phyloP scores from a whole-genome alignment of 1,140 invertebrate genomes.

The Formica exsecta region DNA sequence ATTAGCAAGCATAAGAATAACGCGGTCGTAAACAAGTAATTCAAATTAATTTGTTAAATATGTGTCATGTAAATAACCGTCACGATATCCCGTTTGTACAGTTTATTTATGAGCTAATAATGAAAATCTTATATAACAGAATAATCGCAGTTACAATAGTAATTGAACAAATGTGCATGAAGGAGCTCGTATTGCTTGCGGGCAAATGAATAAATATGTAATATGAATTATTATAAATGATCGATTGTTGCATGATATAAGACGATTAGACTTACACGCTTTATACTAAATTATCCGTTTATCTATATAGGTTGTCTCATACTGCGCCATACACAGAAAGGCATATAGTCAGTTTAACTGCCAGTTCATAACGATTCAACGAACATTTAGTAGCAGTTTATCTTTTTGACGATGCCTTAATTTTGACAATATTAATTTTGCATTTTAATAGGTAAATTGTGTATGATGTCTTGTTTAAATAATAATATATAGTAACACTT shows the following conservation, averaged over 20 bases:
- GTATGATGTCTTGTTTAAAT: background rate
- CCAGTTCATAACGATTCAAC: background rate
- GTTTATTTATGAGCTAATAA: conserved; percentile 43
- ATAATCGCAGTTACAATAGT: conserved; percentile 32
- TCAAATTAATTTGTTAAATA: conserved; percentile 52
- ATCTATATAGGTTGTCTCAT: background rate
- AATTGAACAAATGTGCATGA: conserved; percentile 13
- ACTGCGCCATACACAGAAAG: background rate
- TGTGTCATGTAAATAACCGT: background rate
- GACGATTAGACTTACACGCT: conserved; percentile 15
- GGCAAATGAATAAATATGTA: conserved; percentile 40
- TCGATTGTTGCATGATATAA: conserved; percentile 31
- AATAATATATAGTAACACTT: background rate
- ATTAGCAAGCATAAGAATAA: conserved; percentile 44
- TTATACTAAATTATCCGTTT: conserved; percentile 13
- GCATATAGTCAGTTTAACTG: background rate
- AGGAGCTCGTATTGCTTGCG: background rate
- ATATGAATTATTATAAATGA: conserved; percentile 45
- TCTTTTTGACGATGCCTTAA: background rate
- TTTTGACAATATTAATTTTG: background rate
- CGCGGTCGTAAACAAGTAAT: conserved; percentile 14
- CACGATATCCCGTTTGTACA: background rate
- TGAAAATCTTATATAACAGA: conserved; percentile 44
- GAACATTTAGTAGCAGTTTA: background rate
- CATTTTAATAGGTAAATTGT: background rate